phyloP scores from a whole-genome alignment of 53 echinoderm and acorn worm species.

The Zoroaster sp. region DNA sequence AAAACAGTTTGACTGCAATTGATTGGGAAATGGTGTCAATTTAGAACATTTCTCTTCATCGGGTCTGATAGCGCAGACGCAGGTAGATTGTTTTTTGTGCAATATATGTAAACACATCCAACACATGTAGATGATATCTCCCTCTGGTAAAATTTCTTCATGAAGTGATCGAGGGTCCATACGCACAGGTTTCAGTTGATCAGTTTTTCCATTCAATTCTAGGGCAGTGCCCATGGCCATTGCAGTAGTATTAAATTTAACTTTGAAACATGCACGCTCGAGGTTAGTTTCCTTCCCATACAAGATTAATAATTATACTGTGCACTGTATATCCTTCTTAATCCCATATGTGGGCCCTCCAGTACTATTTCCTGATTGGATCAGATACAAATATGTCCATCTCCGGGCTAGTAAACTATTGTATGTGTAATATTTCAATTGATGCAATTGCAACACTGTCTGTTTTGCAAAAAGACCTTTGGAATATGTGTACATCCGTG shows the following conservation, averaged over 20 bases:
- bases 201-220: not conserved
- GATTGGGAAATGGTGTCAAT: no score
- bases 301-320: conserved; percentile 21
- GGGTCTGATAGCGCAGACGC: no score
- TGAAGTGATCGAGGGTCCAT: no score
- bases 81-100: no score
- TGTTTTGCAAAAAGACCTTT: no score
- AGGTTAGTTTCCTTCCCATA: not conserved
- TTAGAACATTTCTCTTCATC: no score
- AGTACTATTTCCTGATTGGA: conserved; percentile 14
- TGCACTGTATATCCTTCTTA: not conserved
- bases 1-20: no score
- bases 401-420: not conserved
- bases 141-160: no score
- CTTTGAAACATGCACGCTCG: conserved; percentile 10
- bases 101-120: no score
- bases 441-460: not conserved
- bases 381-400: not conserved
- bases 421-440: not conserved
- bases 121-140: no score
- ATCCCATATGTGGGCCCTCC: not conserved
- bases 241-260: conserved; percentile 14
- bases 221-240: not conserved
- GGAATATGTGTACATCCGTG: no score
- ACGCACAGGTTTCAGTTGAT: no score